Evolutionary conservation across 2,113 vertebrate species (phyloP).

Genomic region (Rhynchopsitta pachyrhyncha): DNA sequence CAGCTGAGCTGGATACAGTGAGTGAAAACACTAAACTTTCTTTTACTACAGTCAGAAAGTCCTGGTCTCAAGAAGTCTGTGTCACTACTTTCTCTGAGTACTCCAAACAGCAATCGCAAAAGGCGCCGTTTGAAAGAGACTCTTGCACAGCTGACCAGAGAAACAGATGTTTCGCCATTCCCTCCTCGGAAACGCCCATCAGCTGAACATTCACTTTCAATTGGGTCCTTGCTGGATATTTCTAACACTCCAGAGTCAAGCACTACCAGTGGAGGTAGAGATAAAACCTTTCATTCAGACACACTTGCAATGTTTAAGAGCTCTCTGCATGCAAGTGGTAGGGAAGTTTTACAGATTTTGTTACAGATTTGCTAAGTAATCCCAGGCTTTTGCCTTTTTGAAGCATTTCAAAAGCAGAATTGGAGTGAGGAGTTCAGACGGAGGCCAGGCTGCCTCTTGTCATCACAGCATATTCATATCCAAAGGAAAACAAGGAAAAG

Average conservation of each 20-base stretch:
- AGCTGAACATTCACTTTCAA: slow-evolving; percentile 91
- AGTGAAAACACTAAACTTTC: not conserved
- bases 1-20: not conserved
- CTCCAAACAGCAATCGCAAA: slow-evolving; percentile 93
- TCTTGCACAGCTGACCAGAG: slow-evolving; percentile 90
- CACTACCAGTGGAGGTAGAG: slow-evolving; percentile 82
- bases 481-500: slow-evolving; percentile 14
- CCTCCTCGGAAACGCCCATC: slow-evolving; percentile 92
- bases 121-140: slow-evolving; percentile 90
- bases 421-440: slow-evolving; percentile 31
- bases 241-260: slow-evolving; percentile 93
- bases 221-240: slow-evolving; percentile 93
- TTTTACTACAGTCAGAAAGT: slow-evolving; percentile 81
- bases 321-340: not conserved
- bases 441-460: slow-evolving; percentile 1
- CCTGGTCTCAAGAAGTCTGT: slow-evolving; percentile 94
- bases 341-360: not conserved
- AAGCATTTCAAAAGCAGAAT: slow-evolving; percentile 29
- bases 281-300: not conserved
- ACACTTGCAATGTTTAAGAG: not conserved
- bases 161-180: slow-evolving; percentile 90
- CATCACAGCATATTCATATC: not conserved
- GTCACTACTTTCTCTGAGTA: slow-evolving; percentile 90
- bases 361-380: not conserved
- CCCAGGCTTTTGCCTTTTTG: not conserved